These are phyloP conservation scores for Meleagris gallopavo DNA, from an alignment of 2,113 vertebrate genomes.

Conservation along the genomic window DNA sequence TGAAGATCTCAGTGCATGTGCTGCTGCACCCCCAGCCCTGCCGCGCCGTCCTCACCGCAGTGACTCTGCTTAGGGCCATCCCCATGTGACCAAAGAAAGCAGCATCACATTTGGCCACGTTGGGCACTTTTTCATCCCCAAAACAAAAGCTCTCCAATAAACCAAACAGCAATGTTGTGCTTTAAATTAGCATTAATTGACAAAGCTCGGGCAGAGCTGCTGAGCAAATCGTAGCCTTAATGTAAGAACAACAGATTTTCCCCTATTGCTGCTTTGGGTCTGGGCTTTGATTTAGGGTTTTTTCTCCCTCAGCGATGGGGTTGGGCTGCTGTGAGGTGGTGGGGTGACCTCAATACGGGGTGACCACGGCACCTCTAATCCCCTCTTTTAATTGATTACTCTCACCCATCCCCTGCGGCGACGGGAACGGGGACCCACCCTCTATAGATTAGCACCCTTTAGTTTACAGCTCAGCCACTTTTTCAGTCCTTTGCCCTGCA, in stretches of 20 bases:
- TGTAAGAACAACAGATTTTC: constrained; percentile 53
- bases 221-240: constrained; percentile 58
- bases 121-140: fast-evolving
- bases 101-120: not conserved
- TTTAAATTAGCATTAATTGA: constrained; percentile 62
- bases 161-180: not conserved
- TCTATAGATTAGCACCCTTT: constrained; percentile 77
- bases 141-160: not conserved
- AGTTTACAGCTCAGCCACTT: constrained; percentile 73
- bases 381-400: constrained; percentile 73
- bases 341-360: constrained; percentile 49
- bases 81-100: not conserved
- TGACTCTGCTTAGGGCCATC: not conserved
- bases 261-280: constrained; percentile 42
- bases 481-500: constrained; percentile 64
- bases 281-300: not conserved
- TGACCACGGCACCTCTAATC: constrained; percentile 72
- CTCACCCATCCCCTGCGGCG: constrained; percentile 55
- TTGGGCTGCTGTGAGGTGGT: constrained; percentile 4
- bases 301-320: not conserved
- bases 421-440: constrained; percentile 57
- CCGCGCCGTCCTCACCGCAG: not conserved
- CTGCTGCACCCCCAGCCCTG: not conserved
- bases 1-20: too few relatives aligned
- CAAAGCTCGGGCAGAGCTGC: constrained; percentile 39